Evolutionary conservation across 1,140 invertebrate genomes (phyloP).

Genomic region (Kradibia gibbosae): DNA sequence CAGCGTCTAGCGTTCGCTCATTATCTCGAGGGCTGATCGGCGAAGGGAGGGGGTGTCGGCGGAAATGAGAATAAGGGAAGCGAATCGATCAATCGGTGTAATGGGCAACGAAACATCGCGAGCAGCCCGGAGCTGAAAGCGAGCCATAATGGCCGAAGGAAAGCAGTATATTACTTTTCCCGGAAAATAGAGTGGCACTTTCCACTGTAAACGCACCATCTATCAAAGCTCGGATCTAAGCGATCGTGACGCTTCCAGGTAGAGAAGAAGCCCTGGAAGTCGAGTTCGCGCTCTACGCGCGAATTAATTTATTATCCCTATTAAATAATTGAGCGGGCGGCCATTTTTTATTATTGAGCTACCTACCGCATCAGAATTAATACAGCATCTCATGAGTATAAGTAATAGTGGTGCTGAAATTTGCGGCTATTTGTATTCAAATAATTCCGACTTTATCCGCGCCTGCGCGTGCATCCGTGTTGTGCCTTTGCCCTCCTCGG

Average conservation of each 20-base stretch:
- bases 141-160: constrained; percentile 6
- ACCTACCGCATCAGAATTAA: constrained; percentile 4
- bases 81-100: constrained; percentile 1
- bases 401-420: constrained; percentile 38
- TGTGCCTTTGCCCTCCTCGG: not conserved
- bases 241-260: constrained; percentile 15
- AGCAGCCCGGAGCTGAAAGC: constrained; percentile 15
- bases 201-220: not conserved
- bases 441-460: constrained; percentile 28
- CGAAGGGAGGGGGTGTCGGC: not conserved
- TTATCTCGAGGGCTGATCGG: constrained; percentile 28
- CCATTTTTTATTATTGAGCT: constrained; percentile 15
- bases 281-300: not conserved
- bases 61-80: not conserved
- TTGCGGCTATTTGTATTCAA: constrained; percentile 41
- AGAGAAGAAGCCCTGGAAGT: not conserved
- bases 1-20: not conserved
- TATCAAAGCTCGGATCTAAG: constrained; percentile 35
- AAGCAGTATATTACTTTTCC: constrained; percentile 48
- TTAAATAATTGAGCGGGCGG: constrained; percentile 9
- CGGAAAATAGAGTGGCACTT: constrained; percentile 34
- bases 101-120: constrained; percentile 16
- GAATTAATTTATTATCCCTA: constrained; percentile 37
- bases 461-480: not conserved
- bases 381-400: constrained; percentile 47